Evolutionary conservation across 2,797 vertebrate species (phyloP).

Genomic region (Ciconia nigra): DNA sequence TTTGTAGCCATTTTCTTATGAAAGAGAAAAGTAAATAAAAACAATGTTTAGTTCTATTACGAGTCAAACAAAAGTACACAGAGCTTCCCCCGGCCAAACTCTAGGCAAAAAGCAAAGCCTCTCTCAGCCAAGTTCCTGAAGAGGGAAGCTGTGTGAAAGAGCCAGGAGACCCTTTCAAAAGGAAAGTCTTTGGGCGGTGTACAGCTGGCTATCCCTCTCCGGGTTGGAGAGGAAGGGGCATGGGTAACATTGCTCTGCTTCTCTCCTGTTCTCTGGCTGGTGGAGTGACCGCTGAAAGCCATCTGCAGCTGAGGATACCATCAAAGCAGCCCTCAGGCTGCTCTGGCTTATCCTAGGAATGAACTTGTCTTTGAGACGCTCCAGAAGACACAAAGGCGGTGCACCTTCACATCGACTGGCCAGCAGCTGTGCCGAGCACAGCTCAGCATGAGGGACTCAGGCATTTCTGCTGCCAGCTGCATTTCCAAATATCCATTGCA

Average conservation of each 20-base stretch:
- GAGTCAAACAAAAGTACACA: slow-evolving; percentile 40
- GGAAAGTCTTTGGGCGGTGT: background rate
- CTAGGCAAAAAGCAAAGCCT: slow-evolving; percentile 18
- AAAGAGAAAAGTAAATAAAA: slow-evolving; percentile 54
- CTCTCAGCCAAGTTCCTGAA: slow-evolving; percentile 40
- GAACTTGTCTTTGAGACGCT: background rate
- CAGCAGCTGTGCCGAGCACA: background rate
- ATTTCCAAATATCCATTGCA: background rate
- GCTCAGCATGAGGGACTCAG: background rate
- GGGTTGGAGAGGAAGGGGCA: background rate
- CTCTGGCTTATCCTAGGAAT: background rate
- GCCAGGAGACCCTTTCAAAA: slow-evolving; percentile 41
- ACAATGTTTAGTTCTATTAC: slow-evolving; percentile 22
- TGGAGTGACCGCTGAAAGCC: background rate
- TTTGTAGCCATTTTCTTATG: slow-evolving; percentile 35
- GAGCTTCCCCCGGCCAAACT: background rate
- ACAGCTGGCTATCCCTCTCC: background rate
- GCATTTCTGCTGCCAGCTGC: background rate
- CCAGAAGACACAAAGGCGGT: background rate
- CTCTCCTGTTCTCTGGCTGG: background rate
- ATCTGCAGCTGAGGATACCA: background rate
- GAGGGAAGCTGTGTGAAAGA: background rate
- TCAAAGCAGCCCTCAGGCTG: background rate
- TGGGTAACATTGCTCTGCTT: background rate
- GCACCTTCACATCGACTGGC: background rate